Percentiles rank a stretch among this genome's conserved stretches.
Conservation (phyloP, 1,140 invertebrate species). For the Leptinotarsa lineolata region DNA sequence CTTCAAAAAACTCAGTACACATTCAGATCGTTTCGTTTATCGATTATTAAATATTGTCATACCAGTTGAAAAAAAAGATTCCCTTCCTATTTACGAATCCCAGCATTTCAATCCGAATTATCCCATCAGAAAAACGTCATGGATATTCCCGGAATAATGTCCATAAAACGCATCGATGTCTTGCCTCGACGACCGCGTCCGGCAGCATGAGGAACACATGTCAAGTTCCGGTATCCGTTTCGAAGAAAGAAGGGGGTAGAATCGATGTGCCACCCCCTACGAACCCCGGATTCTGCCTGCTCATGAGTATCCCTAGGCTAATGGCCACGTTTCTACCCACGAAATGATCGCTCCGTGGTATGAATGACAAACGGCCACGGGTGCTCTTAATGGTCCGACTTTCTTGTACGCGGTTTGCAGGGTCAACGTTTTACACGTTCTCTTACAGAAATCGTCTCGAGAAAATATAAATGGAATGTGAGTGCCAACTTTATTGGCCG, state of each 20-base stretch:
- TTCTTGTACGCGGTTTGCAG: constrained; percentile 17
- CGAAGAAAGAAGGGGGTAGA: constrained; percentile 30
- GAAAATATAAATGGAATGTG: background rate
- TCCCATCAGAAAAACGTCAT: background rate
- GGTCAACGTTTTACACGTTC: constrained; percentile 21
- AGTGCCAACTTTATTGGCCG: background rate
- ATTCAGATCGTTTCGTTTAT: no score
- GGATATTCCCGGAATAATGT: constrained; percentile 39
- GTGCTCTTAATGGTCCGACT: constrained; percentile 45
- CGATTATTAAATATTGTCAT: no score
- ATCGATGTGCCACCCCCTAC: constrained; percentile 38
- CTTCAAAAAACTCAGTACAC: no score
- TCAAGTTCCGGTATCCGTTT: constrained; percentile 34
- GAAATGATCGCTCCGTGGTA: constrained; percentile 48
- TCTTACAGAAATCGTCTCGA: background rate
- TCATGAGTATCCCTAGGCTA: constrained; percentile 32
- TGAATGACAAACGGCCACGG: constrained; percentile 47
- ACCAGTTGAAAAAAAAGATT: no score
- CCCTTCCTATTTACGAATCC: background rate
- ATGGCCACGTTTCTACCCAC: constrained; percentile 46
- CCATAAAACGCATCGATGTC: constrained; percentile 42
- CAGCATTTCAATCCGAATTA: constrained; percentile 7
- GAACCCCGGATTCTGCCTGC: background rate
- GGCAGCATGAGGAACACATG: constrained; percentile 42
- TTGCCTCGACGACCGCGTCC: constrained; percentile 37